phyloP scores from a whole-genome alignment of 1,140 invertebrate genomes.

The Araneus ventricosus region DNA sequence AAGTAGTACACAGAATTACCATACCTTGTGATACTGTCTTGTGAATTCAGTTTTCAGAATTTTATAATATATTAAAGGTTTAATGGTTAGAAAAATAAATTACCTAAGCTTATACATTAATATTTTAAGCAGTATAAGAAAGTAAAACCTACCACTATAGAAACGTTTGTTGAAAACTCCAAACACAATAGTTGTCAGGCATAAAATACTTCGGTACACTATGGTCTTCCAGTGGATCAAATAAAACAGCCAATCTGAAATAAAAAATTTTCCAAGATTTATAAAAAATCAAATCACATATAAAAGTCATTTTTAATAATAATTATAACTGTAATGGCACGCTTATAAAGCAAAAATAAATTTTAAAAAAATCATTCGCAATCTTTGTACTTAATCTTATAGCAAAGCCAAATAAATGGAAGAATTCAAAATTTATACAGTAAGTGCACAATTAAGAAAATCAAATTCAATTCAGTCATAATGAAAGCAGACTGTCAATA shows the following conservation, averaged over 20 bases:
- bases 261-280: not conserved
- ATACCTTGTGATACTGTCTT: not conserved
- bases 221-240: constrained; percentile 61
- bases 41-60: not conserved
- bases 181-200: constrained; percentile 34
- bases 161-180: constrained; percentile 44
- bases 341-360: not conserved
- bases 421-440: too few relatives aligned
- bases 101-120: not conserved
- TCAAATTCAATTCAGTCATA: too few relatives aligned
- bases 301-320: not conserved
- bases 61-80: not conserved
- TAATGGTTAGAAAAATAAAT: not conserved
- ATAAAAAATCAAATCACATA: not conserved
- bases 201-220: not conserved
- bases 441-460: too few relatives aligned
- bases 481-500: too few relatives aligned
- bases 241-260: constrained; percentile 52
- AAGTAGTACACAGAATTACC: not conserved
- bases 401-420: too few relatives aligned
- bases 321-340: not conserved
- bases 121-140: not conserved
- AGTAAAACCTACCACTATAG: constrained; percentile 43
- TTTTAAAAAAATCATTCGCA: not conserved
- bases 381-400: too few relatives aligned